A percentile compares a stretch with the other conserved stretches of the same genome.
Evolutionary conservation across 2,888 invertebrate species (phyloP).

Genomic region (Lasiommata megera): DNA sequence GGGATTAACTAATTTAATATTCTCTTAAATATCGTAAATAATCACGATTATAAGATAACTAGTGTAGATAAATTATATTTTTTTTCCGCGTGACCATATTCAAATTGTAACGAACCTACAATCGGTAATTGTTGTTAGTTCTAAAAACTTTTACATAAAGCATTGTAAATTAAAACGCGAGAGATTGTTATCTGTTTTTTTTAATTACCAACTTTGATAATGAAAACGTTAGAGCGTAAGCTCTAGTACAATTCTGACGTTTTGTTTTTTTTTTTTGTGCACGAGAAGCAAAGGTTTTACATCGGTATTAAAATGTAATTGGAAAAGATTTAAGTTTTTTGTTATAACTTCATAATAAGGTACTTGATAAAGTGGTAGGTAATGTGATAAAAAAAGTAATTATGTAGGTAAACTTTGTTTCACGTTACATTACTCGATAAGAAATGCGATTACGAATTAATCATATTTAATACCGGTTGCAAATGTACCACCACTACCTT

Average conservation of each 20-base stretch:
- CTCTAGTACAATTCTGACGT: conserved; percentile 5
- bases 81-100: no score
- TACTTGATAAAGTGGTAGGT: no score
- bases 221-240: conserved; percentile 4
- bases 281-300: neutral
- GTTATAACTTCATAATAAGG: conserved; percentile 27
- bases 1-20: no score
- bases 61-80: no score
- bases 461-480: neutral
- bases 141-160: neutral
- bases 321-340: conserved; percentile 4
- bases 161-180: conserved; percentile 11
- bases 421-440: neutral
- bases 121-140: no score
- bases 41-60: no score
- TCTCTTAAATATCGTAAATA: no score
- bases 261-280: conserved; percentile 4
- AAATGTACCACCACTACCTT: no score
- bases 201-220: conserved; percentile 7
- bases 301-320: neutral
- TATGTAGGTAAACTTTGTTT: neutral
- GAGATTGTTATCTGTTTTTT: conserved; percentile 11
- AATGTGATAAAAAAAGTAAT: neutral
- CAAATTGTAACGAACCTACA: no score
- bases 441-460: neutral